Conservation (phyloP, 2,113 vertebrate species). For the Embiotoca jacksoni region DNA sequence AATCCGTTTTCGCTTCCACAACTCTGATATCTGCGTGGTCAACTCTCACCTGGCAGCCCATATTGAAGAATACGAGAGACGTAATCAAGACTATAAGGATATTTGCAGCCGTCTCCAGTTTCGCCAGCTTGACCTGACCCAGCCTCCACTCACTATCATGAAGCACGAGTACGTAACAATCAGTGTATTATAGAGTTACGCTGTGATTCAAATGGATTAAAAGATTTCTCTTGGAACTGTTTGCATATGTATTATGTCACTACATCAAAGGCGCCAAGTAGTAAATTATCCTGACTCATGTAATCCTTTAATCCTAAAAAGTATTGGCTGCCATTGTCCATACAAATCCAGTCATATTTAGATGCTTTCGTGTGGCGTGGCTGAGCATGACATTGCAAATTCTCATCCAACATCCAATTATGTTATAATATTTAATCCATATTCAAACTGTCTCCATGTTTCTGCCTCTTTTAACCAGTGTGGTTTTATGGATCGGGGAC, state of each 20-base stretch:
- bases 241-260: neutral
- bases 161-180: conserved; percentile 89
- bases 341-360: neutral
- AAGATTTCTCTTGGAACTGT: neutral
- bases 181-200: neutral
- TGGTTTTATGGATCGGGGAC: conserved; percentile 93
- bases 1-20: conserved; percentile 94
- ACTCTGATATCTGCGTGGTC: conserved; percentile 93
- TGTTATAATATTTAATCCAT: neutral
- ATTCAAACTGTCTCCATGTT: neutral
- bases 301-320: conserved; percentile 5
- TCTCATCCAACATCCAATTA: neutral
- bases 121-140: conserved; percentile 82
- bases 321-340: neutral
- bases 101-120: conserved; percentile 95
- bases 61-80: conserved; percentile 91
- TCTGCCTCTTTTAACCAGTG: conserved; percentile 45
- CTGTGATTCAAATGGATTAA: neutral
- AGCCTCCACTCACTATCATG: conserved; percentile 88
- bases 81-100: conserved; percentile 96
- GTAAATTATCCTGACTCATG: neutral
- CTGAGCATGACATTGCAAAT: neutral
- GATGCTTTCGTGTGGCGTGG: neutral
- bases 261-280: neutral
- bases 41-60: conserved; percentile 97